A percentile compares a stretch with the other conserved stretches of the same genome.
Conservation (phyloP, 2,888 invertebrate species). For the Acanthoscelides obtectus region DNA sequence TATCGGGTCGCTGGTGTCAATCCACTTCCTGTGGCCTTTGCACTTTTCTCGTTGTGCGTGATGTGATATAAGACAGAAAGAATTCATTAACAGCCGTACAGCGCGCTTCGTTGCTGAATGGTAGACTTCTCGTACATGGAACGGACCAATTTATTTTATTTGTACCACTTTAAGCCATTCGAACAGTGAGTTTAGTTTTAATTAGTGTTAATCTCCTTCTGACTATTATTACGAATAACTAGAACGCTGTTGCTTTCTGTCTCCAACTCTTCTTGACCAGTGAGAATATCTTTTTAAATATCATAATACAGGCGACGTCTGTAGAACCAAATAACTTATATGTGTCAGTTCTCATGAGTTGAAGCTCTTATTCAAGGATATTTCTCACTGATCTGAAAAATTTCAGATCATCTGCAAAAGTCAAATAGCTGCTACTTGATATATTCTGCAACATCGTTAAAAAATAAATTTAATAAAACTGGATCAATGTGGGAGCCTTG, state of each 20-base stretch:
- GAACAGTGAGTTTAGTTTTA: slow-evolving; percentile 20
- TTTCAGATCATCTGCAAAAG: no score
- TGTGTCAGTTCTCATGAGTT: no score
- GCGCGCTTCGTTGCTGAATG: slow-evolving; percentile 9
- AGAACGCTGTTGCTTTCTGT: background rate
- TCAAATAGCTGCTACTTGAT: no score
- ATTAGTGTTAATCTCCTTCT: slow-evolving; percentile 21
- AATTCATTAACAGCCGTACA: slow-evolving; percentile 8
- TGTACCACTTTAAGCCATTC: slow-evolving; percentile 23
- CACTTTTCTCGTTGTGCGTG: slow-evolving; percentile 1
- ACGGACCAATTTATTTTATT: slow-evolving; percentile 23
- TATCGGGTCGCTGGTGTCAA: background rate
- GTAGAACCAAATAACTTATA: no score
- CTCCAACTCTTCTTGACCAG: no score
- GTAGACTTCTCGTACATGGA: slow-evolving; percentile 1
- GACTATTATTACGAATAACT: background rate
- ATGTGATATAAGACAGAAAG: slow-evolving; percentile 13
- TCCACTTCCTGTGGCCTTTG: background rate
- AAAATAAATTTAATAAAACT: no score
- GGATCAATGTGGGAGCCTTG: no score
- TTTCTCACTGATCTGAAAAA: no score
- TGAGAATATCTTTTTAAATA: no score
- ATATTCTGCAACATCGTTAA: no score
- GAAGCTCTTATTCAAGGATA: no score
- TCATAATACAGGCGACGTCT: no score